Evolutionary conservation across 30 jellyfish, hydroid and myxozoan genomes (phyloP).

Genomic region (Nemopilema nomurai): DNA sequence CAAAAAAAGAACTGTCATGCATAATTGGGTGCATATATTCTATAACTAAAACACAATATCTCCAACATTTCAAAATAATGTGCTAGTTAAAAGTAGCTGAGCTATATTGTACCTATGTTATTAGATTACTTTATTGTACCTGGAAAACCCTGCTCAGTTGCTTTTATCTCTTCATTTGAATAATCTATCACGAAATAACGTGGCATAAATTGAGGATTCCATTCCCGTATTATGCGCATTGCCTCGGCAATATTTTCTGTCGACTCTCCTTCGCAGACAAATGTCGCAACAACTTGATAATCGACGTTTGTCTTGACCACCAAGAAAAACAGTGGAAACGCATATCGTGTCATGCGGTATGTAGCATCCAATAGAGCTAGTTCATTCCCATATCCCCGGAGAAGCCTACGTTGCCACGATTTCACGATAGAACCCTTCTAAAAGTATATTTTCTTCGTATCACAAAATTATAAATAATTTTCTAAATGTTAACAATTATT

Average conservation of each 20-base stretch:
- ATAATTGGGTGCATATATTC: neutral
- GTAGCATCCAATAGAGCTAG: conserved; percentile 73
- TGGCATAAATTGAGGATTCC: conserved; percentile 83
- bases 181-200: conserved; percentile 53
- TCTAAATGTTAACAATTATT: no score
- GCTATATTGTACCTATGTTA: no score
- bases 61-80: neutral
- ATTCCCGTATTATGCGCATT: conserved; percentile 30
- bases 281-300: conserved; percentile 77
- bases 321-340: conserved; percentile 78
- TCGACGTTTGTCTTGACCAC: conserved; percentile 87
- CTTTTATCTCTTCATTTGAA: conserved; percentile 65
- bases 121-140: conserved; percentile 24
- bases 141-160: conserved; percentile 52
- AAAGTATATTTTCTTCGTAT: no score
- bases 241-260: conserved; percentile 68
- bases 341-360: conserved; percentile 51
- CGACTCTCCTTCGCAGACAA: conserved; percentile 56
- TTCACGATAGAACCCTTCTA: no score
- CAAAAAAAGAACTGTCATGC: neutral
- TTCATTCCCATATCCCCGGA: conserved; percentile 65
- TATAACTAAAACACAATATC: neutral
- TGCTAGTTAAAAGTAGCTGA: neutral
- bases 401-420: no score
- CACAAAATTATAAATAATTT: no score